Conservation (phyloP, 2,888 invertebrate genomes). For the Oscheius sp. region DNA sequence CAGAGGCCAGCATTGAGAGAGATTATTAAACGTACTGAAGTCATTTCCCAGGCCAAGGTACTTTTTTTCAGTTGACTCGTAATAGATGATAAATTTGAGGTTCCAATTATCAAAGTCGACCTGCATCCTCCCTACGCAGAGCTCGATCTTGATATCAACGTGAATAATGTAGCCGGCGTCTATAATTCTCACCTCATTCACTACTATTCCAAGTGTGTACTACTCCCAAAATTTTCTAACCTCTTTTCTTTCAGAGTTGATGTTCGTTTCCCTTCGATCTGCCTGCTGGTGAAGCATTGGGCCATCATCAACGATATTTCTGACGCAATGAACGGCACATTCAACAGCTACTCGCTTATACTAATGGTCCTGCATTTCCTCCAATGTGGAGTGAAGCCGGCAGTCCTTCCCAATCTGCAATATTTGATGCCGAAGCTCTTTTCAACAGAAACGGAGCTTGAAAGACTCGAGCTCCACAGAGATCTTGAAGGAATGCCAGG, state of each 20-base stretch:
- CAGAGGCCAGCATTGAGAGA: conserved; percentile 1
- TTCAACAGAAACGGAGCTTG: conserved; percentile 38
- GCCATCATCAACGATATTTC: conserved; percentile 65
- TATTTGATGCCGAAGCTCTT: conserved; percentile 60
- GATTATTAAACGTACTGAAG: conserved; percentile 7
- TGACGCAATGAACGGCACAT: conserved; percentile 65
- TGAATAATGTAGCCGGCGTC: conserved; percentile 72
- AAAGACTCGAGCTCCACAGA: conserved; percentile 47
- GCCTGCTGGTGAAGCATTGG: conserved; percentile 72
- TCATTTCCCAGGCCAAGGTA: conserved; percentile 55
- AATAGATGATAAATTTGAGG: conserved; percentile 41
- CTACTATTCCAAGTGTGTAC: conserved; percentile 66
- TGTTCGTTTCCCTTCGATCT: conserved; percentile 67
- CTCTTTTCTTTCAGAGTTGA: conserved; percentile 59
- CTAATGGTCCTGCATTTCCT: conserved; percentile 71
- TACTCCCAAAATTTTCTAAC: not conserved
- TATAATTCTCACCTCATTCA: conserved; percentile 72
- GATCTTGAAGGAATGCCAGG: conserved; percentile 47
- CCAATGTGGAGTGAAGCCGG: conserved; percentile 65
- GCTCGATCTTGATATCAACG: conserved; percentile 71
- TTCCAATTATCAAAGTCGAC: conserved; percentile 65
- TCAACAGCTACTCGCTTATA: conserved; percentile 72
- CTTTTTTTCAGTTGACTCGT: not conserved
- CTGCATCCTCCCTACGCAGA: conserved; percentile 49
- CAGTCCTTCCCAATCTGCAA: conserved; percentile 68